These are phyloP conservation scores for Tor tambroides DNA, from an alignment of 2,113 vertebrate species.

Conservation along the genomic window DNA sequence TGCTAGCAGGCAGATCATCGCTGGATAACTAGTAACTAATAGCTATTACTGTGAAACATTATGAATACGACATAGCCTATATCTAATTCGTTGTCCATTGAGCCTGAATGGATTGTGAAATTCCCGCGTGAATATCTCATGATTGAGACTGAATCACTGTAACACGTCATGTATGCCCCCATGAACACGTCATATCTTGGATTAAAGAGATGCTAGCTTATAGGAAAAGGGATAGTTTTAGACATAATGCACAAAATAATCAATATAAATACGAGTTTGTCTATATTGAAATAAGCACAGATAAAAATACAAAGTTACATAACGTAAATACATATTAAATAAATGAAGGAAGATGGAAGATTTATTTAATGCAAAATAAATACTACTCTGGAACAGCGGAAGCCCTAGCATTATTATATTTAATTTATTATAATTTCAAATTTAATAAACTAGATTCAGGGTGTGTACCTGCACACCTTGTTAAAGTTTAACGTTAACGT, in stretches of 20 bases:
- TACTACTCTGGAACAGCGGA: background rate
- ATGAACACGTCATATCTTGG: background rate
- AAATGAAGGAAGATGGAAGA: background rate
- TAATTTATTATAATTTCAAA: too few species aligned
- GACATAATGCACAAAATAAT: background rate
- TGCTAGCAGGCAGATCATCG: background rate
- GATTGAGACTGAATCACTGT: background rate
- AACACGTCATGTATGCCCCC: background rate
- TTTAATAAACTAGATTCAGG: background rate
- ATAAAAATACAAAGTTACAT: background rate
- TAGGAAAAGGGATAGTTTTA: background rate
- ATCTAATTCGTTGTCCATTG: background rate
- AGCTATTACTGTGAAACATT: background rate
- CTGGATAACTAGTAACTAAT: background rate
- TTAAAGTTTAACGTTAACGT: background rate
- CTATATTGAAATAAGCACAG: background rate
- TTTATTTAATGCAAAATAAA: background rate
- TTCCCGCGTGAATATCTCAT: constrained; percentile 12
- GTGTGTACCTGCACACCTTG: background rate
- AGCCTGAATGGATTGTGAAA: background rate
- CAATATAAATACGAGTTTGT: background rate
- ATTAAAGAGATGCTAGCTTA: background rate
- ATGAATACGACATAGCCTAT: background rate
- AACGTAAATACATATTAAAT: background rate
- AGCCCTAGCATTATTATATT: background rate